Evolutionary conservation across 2,888 invertebrate species (phyloP).

Genomic region (Tiliacea citrago): DNA sequence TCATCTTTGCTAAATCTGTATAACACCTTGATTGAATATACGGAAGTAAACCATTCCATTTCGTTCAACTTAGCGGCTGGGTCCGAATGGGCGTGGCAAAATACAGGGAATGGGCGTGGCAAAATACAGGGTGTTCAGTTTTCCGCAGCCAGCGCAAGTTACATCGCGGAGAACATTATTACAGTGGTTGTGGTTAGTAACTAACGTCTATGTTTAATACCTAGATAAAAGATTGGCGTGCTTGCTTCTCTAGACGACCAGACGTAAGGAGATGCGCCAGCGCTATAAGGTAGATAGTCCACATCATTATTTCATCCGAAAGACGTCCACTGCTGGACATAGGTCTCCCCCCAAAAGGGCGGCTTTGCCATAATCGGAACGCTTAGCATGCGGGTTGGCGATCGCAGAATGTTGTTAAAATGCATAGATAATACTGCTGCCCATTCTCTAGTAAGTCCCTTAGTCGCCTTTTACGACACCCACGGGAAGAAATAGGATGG

Average conservation of each 20-base stretch:
- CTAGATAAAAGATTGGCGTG: not conserved
- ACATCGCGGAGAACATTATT: constrained; percentile 39
- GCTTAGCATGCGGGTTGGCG: too few relatives aligned
- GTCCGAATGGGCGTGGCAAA: constrained; percentile 16
- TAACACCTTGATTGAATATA: not conserved
- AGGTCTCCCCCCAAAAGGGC: too few relatives aligned
- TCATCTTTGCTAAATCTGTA: too few relatives aligned
- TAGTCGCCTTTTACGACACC: too few relatives aligned
- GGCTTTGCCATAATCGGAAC: too few relatives aligned
- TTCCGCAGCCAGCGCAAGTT: constrained; percentile 27
- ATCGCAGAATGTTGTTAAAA: too few relatives aligned
- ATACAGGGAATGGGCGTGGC: constrained; percentile 18
- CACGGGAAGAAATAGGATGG: too few relatives aligned
- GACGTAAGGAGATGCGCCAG: not conserved
- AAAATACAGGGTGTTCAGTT: constrained; percentile 30
- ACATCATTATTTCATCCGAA: too few relatives aligned
- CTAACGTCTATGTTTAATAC: not conserved
- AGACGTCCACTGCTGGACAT: too few relatives aligned
- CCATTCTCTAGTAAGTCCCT: too few relatives aligned
- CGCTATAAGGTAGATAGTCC: not conserved
- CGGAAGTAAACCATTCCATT: constrained; percentile 7
- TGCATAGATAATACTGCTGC: too few relatives aligned
- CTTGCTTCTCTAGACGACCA: not conserved
- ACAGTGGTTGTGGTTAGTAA: constrained; percentile 19
- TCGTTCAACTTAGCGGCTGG: not conserved